A percentile compares a stretch with the other conserved stretches of the same genome.
Conservation (phyloP, 1,140 invertebrate genomes). For the Whitmania pigra region DNA sequence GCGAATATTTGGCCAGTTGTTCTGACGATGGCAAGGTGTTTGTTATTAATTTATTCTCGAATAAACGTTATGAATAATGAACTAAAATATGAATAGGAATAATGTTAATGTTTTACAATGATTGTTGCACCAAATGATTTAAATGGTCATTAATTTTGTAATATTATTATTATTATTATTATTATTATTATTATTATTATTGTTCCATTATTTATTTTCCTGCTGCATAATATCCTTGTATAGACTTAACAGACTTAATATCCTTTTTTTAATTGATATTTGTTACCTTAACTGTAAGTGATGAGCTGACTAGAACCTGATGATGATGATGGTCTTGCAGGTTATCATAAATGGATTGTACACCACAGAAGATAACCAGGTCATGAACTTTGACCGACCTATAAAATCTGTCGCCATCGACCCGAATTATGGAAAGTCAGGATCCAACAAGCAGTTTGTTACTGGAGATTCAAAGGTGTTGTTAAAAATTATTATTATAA, state of each 20-base stretch:
- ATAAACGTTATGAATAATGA: too few relatives aligned
- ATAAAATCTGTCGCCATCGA: conserved; percentile 80
- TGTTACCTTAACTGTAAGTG: background rate
- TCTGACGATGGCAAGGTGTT: conserved; percentile 80
- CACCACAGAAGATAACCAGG: conserved; percentile 64
- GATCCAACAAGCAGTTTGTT: conserved; percentile 64
- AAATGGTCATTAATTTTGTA: background rate
- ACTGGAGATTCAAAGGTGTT: conserved; percentile 51
- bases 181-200: background rate
- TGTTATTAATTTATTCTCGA: conserved; percentile 1
- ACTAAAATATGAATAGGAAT: background rate
- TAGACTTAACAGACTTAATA: too few relatives aligned
- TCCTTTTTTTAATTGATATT: too few relatives aligned
- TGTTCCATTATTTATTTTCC: background rate
- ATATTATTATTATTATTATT: background rate
- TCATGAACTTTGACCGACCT: conserved; percentile 61
- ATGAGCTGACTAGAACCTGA: background rate
- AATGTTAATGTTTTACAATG: background rate
- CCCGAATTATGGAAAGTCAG: conserved; percentile 65
- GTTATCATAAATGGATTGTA: conserved; percentile 58
- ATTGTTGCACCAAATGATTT: background rate
- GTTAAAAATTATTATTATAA: too few relatives aligned
- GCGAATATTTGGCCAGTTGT: conserved; percentile 82
- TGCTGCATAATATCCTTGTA: background rate
- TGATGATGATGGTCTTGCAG: conserved; percentile 27